Conservation (phyloP, 2,888 invertebrate genomes). For the Candidula unifasciata region DNA sequence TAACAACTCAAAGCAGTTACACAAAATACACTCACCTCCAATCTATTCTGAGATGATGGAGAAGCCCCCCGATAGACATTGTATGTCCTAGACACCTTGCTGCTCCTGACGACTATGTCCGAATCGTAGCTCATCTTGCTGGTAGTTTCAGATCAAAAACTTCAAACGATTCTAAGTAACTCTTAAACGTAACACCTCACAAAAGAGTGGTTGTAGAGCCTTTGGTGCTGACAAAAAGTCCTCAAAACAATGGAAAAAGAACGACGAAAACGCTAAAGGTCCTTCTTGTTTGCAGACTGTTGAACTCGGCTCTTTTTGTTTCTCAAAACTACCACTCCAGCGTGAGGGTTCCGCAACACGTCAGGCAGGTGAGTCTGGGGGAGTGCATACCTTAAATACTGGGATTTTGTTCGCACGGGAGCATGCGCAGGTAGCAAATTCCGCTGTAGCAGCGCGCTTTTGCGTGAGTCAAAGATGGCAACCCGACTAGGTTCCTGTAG, state of each 20-base stretch:
- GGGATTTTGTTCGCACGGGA: constrained; percentile 40
- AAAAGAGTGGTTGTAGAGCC: not conserved
- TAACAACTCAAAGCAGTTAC: too few relatives aligned
- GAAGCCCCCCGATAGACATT: constrained; percentile 78
- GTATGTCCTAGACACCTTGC: constrained; percentile 66
- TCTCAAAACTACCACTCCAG: constrained; percentile 4
- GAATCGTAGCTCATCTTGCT: constrained; percentile 57
- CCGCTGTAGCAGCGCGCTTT: not conserved
- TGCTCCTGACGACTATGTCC: constrained; percentile 59
- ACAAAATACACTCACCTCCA: constrained; percentile 72
- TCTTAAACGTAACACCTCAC: constrained; percentile 28
- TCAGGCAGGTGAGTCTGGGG: constrained; percentile 47
- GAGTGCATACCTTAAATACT: constrained; percentile 72
- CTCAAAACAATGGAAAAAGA: constrained; percentile 34
- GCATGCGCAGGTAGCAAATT: constrained; percentile 45
- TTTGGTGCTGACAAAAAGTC: constrained; percentile 2
- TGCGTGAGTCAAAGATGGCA: constrained; percentile 24
- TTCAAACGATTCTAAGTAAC: not conserved
- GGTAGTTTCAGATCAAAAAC: constrained; percentile 24
- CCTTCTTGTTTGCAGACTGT: constrained; percentile 37
- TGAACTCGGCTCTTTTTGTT: not conserved
- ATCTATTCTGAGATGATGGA: constrained; percentile 75
- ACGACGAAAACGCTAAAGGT: constrained; percentile 57
- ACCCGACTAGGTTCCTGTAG: not conserved
- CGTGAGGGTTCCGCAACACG: constrained; percentile 26